Evolutionary conservation across 2,797 vertebrate species (phyloP).

Genomic region (Taenioides sp.): DNA sequence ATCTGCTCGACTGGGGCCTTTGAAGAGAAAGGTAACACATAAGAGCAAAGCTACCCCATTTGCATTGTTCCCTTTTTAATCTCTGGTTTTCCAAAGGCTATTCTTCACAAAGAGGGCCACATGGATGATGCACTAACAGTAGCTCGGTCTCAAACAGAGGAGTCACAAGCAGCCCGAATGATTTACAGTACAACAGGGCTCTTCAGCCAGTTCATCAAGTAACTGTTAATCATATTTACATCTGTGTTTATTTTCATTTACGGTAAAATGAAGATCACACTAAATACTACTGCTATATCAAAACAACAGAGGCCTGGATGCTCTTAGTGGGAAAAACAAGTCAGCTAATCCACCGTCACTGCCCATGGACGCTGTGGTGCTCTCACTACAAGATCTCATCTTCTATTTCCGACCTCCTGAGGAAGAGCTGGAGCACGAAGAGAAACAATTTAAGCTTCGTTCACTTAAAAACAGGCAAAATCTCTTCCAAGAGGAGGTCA

Average conservation of each 20-base stretch:
- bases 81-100: conserved; percentile 76
- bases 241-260: background rate
- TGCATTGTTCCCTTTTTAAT: background rate
- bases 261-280: background rate
- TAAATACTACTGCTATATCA: conserved; percentile 2
- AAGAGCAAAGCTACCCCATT: background rate
- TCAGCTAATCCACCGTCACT: conserved; percentile 74
- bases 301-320: conserved; percentile 83
- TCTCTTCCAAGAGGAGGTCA: conserved; percentile 92
- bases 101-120: conserved; percentile 93
- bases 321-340: conserved; percentile 88
- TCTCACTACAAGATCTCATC: conserved; percentile 91
- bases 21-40: conserved; percentile 87
- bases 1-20: conserved; percentile 86
- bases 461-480: conserved; percentile 92
- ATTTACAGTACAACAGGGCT: conserved; percentile 90
- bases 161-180: conserved; percentile 91
- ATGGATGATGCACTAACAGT: conserved; percentile 93
- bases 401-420: conserved; percentile 91
- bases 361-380: conserved; percentile 86
- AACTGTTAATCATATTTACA: background rate
- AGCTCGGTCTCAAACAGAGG: conserved; percentile 88
- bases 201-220: conserved; percentile 93
- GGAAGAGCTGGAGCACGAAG: conserved; percentile 90
- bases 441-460: conserved; percentile 92